Conservation (phyloP, 2,797 vertebrate species). For the Morus bassanus region DNA sequence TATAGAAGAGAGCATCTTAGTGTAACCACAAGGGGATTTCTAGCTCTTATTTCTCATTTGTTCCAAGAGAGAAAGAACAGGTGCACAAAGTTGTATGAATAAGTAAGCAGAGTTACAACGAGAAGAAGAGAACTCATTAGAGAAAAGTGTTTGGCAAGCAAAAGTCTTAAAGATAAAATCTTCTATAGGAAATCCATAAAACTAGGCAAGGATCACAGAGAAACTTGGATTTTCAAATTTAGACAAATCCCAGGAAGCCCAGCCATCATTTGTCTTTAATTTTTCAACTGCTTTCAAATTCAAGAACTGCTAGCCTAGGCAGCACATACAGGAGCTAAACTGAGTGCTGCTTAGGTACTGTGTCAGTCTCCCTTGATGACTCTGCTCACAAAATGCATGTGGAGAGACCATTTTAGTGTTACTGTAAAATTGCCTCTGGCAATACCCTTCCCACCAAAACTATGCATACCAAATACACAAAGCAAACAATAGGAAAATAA, state of each 20-base stretch:
- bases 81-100: neutral
- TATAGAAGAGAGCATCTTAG: neutral
- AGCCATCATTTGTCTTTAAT: neutral
- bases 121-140: neutral
- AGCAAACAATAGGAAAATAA: conserved; percentile 28
- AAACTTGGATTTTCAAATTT: neutral
- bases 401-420: neutral
- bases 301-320: neutral
- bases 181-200: neutral
- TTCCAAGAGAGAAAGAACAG: neutral
- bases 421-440: conserved; percentile 14
- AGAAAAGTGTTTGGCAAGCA: neutral
- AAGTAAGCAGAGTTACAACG: neutral
- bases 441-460: conserved; percentile 35
- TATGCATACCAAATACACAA: conserved; percentile 35
- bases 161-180: neutral
- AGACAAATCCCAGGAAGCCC: neutral
- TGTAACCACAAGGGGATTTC: neutral
- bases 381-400: neutral
- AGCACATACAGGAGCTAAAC: neutral
- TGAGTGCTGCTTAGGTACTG: neutral
- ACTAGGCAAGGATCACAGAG: neutral
- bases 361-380: neutral
- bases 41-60: neutral
- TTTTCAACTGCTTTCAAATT: neutral